phyloP scores from a whole-genome alignment of 2,113 vertebrate genomes.

The Hydropotes inermis region DNA sequence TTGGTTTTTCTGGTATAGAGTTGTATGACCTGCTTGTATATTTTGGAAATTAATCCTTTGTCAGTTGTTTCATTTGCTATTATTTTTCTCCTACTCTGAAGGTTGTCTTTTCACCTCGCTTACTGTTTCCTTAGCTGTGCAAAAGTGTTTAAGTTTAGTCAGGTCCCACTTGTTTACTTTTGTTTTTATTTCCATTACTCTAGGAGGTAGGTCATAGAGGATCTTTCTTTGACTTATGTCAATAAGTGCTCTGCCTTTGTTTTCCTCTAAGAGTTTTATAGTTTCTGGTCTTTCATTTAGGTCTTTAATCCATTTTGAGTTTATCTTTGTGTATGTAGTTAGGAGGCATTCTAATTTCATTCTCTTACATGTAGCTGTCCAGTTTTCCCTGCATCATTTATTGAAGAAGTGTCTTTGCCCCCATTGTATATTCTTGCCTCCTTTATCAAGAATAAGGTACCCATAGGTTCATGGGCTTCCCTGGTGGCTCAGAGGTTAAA shows the following conservation, averaged over 20 bases:
- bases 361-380: background rate
- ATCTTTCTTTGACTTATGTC: background rate
- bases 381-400: background rate
- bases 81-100: background rate
- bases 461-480: background rate
- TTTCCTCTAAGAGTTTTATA: background rate
- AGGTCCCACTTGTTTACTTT: background rate
- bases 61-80: background rate
- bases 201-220: background rate
- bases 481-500: no score
- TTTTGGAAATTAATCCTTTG: background rate
- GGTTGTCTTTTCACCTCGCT: background rate
- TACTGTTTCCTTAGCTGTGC: background rate
- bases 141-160: background rate
- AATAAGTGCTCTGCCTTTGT: background rate
- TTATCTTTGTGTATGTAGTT: background rate
- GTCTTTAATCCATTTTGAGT: background rate
- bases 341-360: background rate
- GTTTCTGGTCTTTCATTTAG: background rate
- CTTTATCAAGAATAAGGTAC: background rate
- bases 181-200: background rate
- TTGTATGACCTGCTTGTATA: background rate
- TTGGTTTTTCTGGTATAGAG: background rate
- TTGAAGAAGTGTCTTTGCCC: background rate
- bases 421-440: background rate